phyloP scores from a whole-genome alignment of 2,888 invertebrate species.

The Eudasyphora cyanicolor region DNA sequence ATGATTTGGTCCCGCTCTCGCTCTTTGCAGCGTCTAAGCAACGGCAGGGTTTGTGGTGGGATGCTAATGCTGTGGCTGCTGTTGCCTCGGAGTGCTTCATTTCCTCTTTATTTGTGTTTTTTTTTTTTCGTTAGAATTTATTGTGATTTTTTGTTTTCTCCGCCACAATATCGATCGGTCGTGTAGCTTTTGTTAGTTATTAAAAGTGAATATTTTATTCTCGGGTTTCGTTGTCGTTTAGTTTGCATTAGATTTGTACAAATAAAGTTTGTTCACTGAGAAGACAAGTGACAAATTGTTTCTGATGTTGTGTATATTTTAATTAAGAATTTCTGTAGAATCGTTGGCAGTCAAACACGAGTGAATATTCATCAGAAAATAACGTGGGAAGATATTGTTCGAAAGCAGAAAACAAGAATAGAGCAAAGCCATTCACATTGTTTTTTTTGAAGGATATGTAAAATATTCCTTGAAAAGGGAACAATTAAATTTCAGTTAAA shows the following conservation, averaged over 20 bases:
- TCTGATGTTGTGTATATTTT: conserved; percentile 62
- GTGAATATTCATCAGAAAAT: background rate
- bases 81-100: background rate
- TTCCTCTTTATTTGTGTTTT: background rate
- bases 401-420: too few relatives aligned
- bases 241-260: conserved; percentile 10
- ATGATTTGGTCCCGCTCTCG: background rate
- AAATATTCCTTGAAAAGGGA: too few relatives aligned
- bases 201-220: conserved; percentile 48
- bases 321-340: conserved; percentile 51
- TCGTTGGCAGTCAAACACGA: background rate
- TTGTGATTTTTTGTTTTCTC: conserved; percentile 17
- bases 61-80: background rate
- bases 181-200: conserved; percentile 49
- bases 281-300: conserved; percentile 64
- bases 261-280: conserved; percentile 52
- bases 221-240: background rate
- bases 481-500: too few relatives aligned
- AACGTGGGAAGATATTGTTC: background rate
- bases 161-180: too few relatives aligned
- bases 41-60: background rate
- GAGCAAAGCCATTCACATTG: too few relatives aligned
- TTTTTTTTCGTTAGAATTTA: conserved; percentile 14
- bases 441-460: too few relatives aligned
- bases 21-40: too few relatives aligned